Percentiles rank a stretch among this genome's conserved stretches.
Evolutionary conservation across 2,113 vertebrate genomes (phyloP).

Genomic region (Polyodon spathula): DNA sequence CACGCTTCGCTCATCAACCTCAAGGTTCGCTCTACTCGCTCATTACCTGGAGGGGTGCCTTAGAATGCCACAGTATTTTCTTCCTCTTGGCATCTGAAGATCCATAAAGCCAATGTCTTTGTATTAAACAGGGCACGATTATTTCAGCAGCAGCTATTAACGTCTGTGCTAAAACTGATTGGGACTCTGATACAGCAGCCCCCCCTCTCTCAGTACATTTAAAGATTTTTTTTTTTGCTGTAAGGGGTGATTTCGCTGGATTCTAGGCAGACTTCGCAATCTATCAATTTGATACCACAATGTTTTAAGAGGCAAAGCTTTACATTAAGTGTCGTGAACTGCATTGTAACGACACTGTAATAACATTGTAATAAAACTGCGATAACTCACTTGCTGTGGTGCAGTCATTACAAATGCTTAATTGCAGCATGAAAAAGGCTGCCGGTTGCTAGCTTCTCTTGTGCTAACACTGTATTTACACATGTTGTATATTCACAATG

Average conservation of each 20-base stretch:
- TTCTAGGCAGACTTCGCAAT: not conserved
- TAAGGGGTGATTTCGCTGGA: not conserved
- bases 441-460: no score
- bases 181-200: not conserved
- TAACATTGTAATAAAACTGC: no score
- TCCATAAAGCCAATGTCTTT: constrained; percentile 32
- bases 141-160: not conserved
- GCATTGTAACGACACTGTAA: no score
- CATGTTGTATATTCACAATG: no score
- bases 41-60: constrained; percentile 35
- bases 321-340: no score
- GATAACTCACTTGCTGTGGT: no score
- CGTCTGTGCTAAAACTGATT: not conserved
- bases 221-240: not conserved
- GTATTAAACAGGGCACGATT: constrained; percentile 20
- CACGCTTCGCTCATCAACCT: constrained; percentile 31
- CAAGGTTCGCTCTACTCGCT: constrained; percentile 27
- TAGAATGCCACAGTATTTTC: constrained; percentile 26
- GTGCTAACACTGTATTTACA: no score
- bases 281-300: constrained; percentile 6
- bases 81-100: constrained; percentile 27
- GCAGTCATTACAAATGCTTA: no score
- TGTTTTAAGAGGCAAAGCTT: no score
- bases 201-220: not conserved
- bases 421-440: no score